Conservation (phyloP, 1,140 invertebrate genomes). For the Panonychus citri region DNA sequence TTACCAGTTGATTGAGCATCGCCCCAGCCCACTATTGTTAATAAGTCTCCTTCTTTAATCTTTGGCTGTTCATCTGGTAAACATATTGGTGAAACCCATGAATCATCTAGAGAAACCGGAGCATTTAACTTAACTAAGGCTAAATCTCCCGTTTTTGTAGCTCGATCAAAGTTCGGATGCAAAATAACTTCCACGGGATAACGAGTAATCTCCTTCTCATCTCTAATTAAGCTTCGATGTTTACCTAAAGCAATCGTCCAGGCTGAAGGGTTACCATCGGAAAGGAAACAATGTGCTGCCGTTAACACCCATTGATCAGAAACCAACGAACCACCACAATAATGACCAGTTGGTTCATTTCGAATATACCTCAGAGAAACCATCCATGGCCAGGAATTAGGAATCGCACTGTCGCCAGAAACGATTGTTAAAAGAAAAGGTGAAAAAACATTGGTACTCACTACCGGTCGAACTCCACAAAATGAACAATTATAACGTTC, state of each 20-base stretch:
- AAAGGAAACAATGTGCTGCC: conserved; percentile 4
- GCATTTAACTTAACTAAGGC: conserved; percentile 31
- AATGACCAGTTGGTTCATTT: conserved; percentile 16
- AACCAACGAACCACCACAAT: conserved; percentile 15
- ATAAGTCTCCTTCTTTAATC: conserved; percentile 11
- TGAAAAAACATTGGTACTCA: background rate
- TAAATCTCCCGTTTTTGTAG: conserved; percentile 28
- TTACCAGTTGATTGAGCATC: conserved; percentile 6
- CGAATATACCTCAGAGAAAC: conserved; percentile 13
- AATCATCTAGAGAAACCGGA: conserved; percentile 26
- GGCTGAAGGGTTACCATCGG: conserved; percentile 1
- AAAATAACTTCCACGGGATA: conserved; percentile 11
- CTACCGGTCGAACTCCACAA: background rate
- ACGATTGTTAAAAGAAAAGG: conserved; percentile 17
- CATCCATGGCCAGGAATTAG: conserved; percentile 24
- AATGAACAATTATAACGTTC: background rate
- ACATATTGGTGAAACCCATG: conserved; percentile 24
- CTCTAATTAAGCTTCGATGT: conserved; percentile 10
- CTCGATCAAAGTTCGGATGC: conserved; percentile 8
- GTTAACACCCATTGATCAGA: background rate
- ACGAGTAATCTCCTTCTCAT: conserved; percentile 12
- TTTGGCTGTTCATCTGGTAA: conserved; percentile 16
- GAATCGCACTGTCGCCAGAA: conserved; percentile 18
- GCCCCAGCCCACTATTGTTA: conserved; percentile 13
- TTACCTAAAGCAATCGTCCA: conserved; percentile 13